These are phyloP conservation scores for Streptopelia turtur DNA, from an alignment of 2,797 vertebrate species.

Conservation along the genomic window DNA sequence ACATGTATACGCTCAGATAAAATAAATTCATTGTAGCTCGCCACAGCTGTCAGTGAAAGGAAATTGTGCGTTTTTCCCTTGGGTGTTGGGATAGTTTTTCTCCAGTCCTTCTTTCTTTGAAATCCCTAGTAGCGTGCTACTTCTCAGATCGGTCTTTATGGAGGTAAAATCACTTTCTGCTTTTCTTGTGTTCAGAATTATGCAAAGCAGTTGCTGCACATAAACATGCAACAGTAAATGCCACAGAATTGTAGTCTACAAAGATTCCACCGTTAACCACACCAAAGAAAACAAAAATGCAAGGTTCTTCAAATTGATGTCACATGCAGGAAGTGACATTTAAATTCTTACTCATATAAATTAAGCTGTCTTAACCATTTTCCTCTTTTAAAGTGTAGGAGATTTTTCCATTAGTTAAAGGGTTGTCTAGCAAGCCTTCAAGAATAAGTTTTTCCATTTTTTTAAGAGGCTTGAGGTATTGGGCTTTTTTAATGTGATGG, in stretches of 20 bases:
- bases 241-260: conserved; percentile 34
- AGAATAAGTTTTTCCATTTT: conserved; percentile 29
- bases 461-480: neutral
- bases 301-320: conserved; percentile 50
- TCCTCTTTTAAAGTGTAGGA: conserved; percentile 31
- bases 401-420: conserved; percentile 56
- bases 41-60: conserved; percentile 9
- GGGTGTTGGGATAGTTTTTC: neutral
- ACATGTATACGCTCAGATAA: neutral
- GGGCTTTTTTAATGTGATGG: neutral
- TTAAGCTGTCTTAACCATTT: conserved; percentile 41
- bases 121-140: neutral
- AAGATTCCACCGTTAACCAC: conserved; percentile 56
- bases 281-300: conserved; percentile 65
- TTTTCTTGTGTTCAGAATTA: conserved; percentile 42
- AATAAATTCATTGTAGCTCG: neutral
- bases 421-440: conserved; percentile 20
- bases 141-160: neutral
- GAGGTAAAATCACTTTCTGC: conserved; percentile 12
- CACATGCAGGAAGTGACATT: conserved; percentile 67
- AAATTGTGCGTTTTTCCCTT: conserved; percentile 7
- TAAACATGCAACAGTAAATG: conserved; percentile 36
- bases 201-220: conserved; percentile 8
- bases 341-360: conserved; percentile 59
- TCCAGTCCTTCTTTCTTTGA: neutral